Evolutionary conservation across 2,113 vertebrate genomes (phyloP).

Genomic region (Polypterus senegalus): DNA sequence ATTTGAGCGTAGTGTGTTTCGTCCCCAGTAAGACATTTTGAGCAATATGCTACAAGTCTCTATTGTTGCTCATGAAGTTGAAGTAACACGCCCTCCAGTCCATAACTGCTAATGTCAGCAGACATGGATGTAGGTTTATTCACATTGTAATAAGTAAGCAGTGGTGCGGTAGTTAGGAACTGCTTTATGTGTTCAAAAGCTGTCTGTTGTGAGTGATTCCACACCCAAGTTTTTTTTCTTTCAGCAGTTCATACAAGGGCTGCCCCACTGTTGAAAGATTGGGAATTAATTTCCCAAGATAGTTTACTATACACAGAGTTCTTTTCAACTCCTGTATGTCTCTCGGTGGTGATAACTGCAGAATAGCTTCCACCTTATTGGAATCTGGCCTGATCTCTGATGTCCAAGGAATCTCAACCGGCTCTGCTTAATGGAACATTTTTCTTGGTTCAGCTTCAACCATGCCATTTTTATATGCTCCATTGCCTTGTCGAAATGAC

Average conservation of each 20-base stretch:
- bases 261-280: neutral
- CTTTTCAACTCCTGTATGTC: slow-evolving; percentile 1
- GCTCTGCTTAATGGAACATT: too few relatives aligned
- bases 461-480: neutral
- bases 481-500: neutral
- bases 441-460: too few relatives aligned
- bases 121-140: slow-evolving; percentile 31
- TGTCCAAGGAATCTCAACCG: too few relatives aligned
- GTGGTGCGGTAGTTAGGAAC: slow-evolving; percentile 18
- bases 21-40: slow-evolving; percentile 29
- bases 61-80: slow-evolving; percentile 35
- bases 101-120: slow-evolving; percentile 33
- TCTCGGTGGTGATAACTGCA: neutral
- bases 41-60: slow-evolving; percentile 38
- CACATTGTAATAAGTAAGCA: slow-evolving; percentile 31
- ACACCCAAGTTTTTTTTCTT: slow-evolving; percentile 17
- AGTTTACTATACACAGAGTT: slow-evolving; percentile 5
- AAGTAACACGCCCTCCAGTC: slow-evolving; percentile 34
- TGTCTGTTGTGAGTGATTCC: slow-evolving; percentile 19
- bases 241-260: slow-evolving; percentile 21
- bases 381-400: neutral
- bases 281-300: neutral
- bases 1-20: slow-evolving; percentile 24
- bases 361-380: neutral
- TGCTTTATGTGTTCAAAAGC: slow-evolving; percentile 27